A percentile compares a stretch with the other conserved stretches of the same genome.
These are phyloP conservation scores for Eolophus roseicapilla DNA, from an alignment of 2,113 vertebrate species.

Conservation along the genomic window DNA sequence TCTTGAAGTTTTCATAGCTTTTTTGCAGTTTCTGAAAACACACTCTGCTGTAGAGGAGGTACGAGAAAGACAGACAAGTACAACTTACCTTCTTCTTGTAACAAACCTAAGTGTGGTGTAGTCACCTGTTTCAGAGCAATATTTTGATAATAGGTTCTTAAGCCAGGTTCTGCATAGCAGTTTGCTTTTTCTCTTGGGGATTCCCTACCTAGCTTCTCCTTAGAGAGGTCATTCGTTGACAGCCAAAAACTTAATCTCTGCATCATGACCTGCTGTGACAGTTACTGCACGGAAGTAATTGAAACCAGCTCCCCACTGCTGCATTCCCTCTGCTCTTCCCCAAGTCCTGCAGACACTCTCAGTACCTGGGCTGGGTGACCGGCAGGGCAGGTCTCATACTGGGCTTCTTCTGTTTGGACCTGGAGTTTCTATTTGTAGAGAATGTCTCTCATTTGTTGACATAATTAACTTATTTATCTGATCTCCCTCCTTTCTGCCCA, in stretches of 20 bases:
- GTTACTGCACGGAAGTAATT: background rate
- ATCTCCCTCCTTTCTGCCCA: constrained; percentile 12
- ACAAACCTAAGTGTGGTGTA: background rate
- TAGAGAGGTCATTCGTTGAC: background rate
- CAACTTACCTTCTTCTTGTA: background rate
- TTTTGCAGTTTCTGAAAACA: background rate
- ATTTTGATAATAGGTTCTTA: background rate
- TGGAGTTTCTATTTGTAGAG: background rate
- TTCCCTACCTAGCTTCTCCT: background rate
- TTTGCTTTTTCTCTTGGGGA: background rate
- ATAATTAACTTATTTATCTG: constrained; percentile 21
- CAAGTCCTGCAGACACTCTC: background rate
- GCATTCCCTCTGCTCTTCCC: background rate
- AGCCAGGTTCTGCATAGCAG: background rate
- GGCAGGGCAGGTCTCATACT: background rate
- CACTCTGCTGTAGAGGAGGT: background rate
- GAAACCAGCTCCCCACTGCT: background rate
- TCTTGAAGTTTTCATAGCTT: background rate
- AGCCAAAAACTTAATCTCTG: background rate
- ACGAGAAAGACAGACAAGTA: background rate
- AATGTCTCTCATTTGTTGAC: background rate
- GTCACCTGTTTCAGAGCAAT: background rate
- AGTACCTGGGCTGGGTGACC: background rate
- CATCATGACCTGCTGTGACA: background rate
- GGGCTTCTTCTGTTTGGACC: background rate